Conservation (phyloP, 2,888 invertebrate species). For the Argyresthia albistria region DNA sequence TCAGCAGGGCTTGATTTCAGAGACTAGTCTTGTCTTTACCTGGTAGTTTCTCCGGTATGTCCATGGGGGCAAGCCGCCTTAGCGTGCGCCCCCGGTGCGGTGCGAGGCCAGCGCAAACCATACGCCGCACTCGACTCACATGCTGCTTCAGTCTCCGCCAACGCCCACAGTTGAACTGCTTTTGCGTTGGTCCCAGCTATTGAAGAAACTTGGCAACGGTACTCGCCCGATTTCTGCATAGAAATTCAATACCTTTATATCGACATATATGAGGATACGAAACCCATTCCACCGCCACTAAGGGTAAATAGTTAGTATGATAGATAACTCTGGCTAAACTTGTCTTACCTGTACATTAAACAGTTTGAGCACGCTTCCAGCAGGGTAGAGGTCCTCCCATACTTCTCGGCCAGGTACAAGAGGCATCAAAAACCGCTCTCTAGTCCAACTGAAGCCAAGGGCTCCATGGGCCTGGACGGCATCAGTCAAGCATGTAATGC, state of each 20-base stretch:
- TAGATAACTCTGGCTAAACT: too few relatives aligned
- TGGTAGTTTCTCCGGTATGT: slow-evolving; percentile 54
- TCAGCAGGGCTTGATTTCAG: neutral
- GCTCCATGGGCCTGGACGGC: slow-evolving; percentile 75
- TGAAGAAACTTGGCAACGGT: slow-evolving; percentile 80
- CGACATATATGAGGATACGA: too few relatives aligned
- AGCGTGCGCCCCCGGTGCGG: slow-evolving; percentile 82
- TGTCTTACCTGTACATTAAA: slow-evolving; percentile 78
- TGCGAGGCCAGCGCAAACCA: slow-evolving; percentile 72
- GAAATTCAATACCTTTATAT: neutral
- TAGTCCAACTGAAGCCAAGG: slow-evolving; percentile 88
- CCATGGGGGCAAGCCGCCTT: slow-evolving; percentile 62
- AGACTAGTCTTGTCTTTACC: slow-evolving; percentile 22
- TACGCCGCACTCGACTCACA: slow-evolving; percentile 70
- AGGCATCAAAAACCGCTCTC: slow-evolving; percentile 81
- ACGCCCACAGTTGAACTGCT: slow-evolving; percentile 77
- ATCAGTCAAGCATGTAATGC: slow-evolving; percentile 77
- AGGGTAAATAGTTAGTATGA: too few relatives aligned
- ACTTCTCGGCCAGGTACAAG: slow-evolving; percentile 82
- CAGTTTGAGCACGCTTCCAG: slow-evolving; percentile 86
- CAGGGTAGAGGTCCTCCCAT: slow-evolving; percentile 89
- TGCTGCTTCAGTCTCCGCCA: slow-evolving; percentile 67
- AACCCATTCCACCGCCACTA: too few relatives aligned
- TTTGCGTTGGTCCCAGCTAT: slow-evolving; percentile 58
- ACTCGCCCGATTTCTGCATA: slow-evolving; percentile 82